These are phyloP conservation scores for Dinocampus coccinellae DNA, from an alignment of 2,888 invertebrate species.

Conservation along the genomic window DNA sequence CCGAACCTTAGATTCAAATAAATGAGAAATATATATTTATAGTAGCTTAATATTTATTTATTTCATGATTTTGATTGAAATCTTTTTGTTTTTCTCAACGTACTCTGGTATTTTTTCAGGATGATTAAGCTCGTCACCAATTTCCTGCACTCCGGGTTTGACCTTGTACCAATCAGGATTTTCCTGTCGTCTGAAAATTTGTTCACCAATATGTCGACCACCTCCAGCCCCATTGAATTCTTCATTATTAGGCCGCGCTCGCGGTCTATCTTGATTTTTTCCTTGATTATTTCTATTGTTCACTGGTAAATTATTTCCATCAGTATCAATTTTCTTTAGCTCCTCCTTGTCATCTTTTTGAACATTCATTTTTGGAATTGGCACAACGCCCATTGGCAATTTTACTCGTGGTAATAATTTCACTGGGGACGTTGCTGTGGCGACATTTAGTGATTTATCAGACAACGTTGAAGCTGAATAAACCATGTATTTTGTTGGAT, in stretches of 20 bases:
- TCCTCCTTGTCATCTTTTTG: conserved; percentile 47
- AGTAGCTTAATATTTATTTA: background rate
- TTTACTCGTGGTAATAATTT: conserved; percentile 54
- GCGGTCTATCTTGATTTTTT: conserved; percentile 20
- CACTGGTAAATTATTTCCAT: conserved; percentile 16
- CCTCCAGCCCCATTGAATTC: conserved; percentile 41
- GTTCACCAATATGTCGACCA: conserved; percentile 50
- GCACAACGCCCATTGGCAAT: conserved; percentile 62
- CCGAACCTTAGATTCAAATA: background rate
- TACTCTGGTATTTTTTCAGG: conserved; percentile 58
- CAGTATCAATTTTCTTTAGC: background rate
- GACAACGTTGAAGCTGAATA: conserved; percentile 46
- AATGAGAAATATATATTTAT: conserved; percentile 12
- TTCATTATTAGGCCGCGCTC: conserved; percentile 28
- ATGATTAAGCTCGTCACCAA: conserved; percentile 64
- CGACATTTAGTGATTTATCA: conserved; percentile 41
- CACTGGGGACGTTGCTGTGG: conserved; percentile 8
- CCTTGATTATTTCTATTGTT: conserved; percentile 37
- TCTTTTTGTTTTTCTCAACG: conserved; percentile 36
- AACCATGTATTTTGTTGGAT: conserved; percentile 46
- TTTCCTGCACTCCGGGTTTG: conserved; percentile 61
- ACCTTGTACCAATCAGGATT: conserved; percentile 53
- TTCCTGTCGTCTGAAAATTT: conserved; percentile 45
- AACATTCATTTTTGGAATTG: conserved; percentile 60
- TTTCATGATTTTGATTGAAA: background rate